A percentile compares a stretch with the other conserved stretches of the same genome.
phyloP scores from a whole-genome alignment of 2,888 invertebrate species.

The Prenolepis imparis region DNA sequence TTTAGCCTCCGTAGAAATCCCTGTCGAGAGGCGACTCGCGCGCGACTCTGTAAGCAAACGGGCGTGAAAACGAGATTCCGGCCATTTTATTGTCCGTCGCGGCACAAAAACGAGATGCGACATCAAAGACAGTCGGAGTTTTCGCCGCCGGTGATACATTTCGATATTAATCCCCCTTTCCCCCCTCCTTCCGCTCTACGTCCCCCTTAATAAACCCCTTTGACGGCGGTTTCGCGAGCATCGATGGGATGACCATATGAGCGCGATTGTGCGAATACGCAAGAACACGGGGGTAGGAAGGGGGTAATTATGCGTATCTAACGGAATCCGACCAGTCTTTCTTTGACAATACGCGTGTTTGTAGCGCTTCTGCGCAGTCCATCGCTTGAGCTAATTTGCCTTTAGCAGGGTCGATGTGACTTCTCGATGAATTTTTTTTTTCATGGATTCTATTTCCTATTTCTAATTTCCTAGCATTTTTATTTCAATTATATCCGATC shows the following conservation, averaged over 20 bases:
- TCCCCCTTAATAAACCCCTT: conserved; percentile 67
- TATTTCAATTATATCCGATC: background rate
- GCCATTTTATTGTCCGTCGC: conserved; percentile 78
- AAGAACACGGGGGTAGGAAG: background rate
- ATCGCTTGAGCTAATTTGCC: background rate
- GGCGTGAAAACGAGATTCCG: conserved; percentile 76
- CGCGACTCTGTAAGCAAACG: conserved; percentile 61
- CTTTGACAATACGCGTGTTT: background rate
- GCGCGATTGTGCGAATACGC: conserved; percentile 18
- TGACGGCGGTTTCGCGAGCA: conserved; percentile 54
- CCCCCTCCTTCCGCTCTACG: background rate
- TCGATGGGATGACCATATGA: conserved; percentile 5
- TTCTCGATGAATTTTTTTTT: background rate
- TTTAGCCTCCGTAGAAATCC: conserved; percentile 13
- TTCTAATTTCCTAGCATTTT: background rate
- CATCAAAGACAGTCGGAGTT: conserved; percentile 79
- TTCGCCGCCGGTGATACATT: conserved; percentile 76
- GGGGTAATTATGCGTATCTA: conserved; percentile 16
- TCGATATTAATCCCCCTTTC: conserved; percentile 74
- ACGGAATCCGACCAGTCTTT: background rate
- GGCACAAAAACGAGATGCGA: conserved; percentile 75
- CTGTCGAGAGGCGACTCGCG: conserved; percentile 47
- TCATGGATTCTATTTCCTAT: background rate
- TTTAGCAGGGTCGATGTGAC: background rate
- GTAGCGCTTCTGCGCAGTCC: background rate